Conservation (phyloP, 2,888 invertebrate species). For the Acrobeloides nanus region DNA sequence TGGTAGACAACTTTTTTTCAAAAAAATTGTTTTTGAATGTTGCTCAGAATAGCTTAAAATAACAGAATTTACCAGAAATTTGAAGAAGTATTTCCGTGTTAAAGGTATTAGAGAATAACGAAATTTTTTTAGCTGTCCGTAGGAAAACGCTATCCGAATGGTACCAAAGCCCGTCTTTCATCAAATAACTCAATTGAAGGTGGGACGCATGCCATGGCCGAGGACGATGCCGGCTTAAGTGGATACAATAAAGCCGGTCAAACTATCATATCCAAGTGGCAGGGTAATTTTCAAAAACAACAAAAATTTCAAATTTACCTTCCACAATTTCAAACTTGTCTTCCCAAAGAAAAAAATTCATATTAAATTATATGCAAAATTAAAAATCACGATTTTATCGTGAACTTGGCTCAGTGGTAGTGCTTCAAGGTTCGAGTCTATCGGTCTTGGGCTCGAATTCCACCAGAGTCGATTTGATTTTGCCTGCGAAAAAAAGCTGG, state of each 20-base stretch:
- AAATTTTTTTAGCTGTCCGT: constrained; percentile 42
- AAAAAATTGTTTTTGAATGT: not conserved
- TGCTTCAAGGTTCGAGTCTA: too few relatives aligned
- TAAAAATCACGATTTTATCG: too few relatives aligned
- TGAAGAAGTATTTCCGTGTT: too few relatives aligned
- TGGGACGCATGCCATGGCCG: constrained; percentile 1
- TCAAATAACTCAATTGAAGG: constrained; percentile 3
- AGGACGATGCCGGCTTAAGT: not conserved
- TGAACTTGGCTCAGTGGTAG: too few relatives aligned
- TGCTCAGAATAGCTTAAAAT: too few relatives aligned
- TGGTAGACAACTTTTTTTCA: not conserved
- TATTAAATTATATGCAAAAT: too few relatives aligned
- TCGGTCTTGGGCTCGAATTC: too few relatives aligned
- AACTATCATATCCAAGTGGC: constrained; percentile 11
- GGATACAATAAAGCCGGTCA: constrained; percentile 2
- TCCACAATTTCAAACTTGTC: not conserved
- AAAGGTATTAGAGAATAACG: not conserved
- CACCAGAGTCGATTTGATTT: too few relatives aligned
- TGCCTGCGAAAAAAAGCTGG: not conserved
- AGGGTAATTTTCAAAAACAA: constrained; percentile 10
- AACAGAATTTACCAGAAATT: too few relatives aligned
- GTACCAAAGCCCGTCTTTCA: constrained; percentile 12
- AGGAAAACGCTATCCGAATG: constrained; percentile 40
- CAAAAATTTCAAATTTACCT: not conserved
- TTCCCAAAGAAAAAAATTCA: not conserved